A percentile compares a stretch with the other conserved stretches of the same genome.
Evolutionary conservation across 2,888 invertebrate species (phyloP).

Genomic region (Adineta ricciae): DNA sequence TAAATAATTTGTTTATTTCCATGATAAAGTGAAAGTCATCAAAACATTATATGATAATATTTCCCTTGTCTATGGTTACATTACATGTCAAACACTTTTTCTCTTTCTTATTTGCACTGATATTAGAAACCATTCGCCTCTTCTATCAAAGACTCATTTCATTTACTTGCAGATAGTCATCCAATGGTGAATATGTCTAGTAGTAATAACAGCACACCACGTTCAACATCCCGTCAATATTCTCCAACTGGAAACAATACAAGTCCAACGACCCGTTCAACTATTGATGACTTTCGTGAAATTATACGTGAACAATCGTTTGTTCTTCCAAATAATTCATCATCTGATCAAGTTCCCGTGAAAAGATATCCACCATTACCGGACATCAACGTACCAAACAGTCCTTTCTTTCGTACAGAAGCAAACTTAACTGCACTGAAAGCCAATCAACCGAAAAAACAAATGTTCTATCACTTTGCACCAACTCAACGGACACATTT

Average conservation of each 20-base stretch:
- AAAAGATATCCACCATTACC: slow-evolving; percentile 30
- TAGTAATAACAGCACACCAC: background rate
- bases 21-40: too few species aligned
- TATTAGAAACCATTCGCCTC: background rate
- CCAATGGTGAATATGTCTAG: background rate
- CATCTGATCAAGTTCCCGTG: slow-evolving; percentile 14
- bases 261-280: background rate
- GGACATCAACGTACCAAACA: slow-evolving; percentile 19
- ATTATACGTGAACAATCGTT: slow-evolving; percentile 30
- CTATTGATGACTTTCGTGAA: slow-evolving; percentile 31
- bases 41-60: background rate
- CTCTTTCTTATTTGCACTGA: background rate
- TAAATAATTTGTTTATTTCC: too few species aligned
- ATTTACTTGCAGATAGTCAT: background rate
- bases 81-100: background rate
- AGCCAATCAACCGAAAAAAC: background rate
- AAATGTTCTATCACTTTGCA: slow-evolving; percentile 20
- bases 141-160: too few species aligned
- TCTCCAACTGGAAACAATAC: background rate
- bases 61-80: background rate
- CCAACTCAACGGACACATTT: background rate
- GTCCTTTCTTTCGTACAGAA: slow-evolving; percentile 19
- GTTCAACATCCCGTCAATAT: background rate
- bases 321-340: background rate
- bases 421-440: background rate